These are phyloP conservation scores for Poeciliopsis paucimaculata DNA, from an alignment of 2,797 vertebrate genomes.

Conservation along the genomic window DNA sequence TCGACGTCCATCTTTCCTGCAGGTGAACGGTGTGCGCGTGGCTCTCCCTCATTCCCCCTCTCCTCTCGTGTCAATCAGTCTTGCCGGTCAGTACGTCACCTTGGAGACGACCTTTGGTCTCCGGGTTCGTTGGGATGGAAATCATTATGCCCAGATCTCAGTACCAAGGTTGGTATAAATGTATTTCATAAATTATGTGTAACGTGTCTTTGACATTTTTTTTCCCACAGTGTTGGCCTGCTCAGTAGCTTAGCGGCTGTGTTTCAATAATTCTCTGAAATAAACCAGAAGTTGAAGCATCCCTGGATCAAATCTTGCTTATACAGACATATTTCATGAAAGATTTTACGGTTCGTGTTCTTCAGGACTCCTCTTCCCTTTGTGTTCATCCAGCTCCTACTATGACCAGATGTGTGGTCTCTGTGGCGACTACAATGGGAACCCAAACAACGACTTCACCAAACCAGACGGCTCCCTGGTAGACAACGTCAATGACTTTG, in stretches of 20 bases:
- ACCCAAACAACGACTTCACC: conserved; percentile 77
- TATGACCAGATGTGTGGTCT: conserved; percentile 83
- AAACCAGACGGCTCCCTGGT: conserved; percentile 74
- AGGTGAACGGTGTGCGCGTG: conserved; percentile 79
- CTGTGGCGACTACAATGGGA: conserved; percentile 84
- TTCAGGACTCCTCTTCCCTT: neutral
- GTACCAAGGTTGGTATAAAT: conserved; percentile 81
- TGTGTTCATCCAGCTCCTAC: conserved; percentile 70
- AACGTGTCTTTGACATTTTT: neutral
- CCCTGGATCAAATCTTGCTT: neutral
- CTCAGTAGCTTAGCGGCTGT: neutral
- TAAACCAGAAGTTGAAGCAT: neutral
- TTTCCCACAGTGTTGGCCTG: neutral
- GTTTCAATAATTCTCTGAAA: neutral
- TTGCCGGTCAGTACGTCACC: conserved; percentile 82
- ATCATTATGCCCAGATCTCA: conserved; percentile 81
- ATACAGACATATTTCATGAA: neutral
- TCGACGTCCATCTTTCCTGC: neutral
- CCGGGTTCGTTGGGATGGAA: conserved; percentile 84
- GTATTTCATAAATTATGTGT: neutral
- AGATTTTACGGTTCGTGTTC: neutral
- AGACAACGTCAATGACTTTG: conserved; percentile 72
- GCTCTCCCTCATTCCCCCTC: conserved; percentile 78
- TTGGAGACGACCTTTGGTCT: conserved; percentile 81
- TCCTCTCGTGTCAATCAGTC: conserved; percentile 67